These are phyloP conservation scores for Caracal caracal DNA, from an alignment of 2,113 vertebrate species.

Conservation along the genomic window DNA sequence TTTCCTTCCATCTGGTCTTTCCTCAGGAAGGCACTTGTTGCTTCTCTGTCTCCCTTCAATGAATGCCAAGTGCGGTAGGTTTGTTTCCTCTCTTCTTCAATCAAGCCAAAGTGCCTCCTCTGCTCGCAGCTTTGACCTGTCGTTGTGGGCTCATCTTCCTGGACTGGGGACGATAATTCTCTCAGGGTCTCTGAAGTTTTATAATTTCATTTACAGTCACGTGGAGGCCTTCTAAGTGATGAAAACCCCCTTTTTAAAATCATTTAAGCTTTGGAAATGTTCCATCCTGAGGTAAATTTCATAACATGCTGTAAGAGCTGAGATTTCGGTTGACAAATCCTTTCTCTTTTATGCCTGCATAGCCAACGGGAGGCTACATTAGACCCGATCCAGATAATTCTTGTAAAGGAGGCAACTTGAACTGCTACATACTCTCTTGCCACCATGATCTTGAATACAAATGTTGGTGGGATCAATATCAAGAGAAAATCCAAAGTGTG, in stretches of 20 bases:
- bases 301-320: not conserved
- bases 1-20: conserved; percentile 52
- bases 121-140: not conserved
- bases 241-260: not conserved
- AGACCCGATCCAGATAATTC: not conserved
- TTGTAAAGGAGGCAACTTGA: not conserved
- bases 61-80: not conserved
- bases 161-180: not conserved
- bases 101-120: not conserved
- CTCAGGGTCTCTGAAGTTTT: not conserved
- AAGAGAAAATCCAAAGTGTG: not conserved
- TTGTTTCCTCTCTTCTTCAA: not conserved
- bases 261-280: not conserved
- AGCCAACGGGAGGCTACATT: not conserved
- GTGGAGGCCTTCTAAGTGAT: not conserved
- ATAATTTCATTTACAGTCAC: not conserved
- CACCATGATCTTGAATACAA: not conserved
- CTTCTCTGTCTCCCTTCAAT: not conserved
- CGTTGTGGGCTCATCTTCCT: not conserved
- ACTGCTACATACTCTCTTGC: not conserved
- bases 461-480: not conserved
- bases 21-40: conserved; percentile 32
- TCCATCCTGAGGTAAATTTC: not conserved
- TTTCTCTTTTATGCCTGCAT: not conserved
- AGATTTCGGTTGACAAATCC: not conserved